phyloP scores from a whole-genome alignment of 2,888 invertebrate species.

The Callimorpha dominula region DNA sequence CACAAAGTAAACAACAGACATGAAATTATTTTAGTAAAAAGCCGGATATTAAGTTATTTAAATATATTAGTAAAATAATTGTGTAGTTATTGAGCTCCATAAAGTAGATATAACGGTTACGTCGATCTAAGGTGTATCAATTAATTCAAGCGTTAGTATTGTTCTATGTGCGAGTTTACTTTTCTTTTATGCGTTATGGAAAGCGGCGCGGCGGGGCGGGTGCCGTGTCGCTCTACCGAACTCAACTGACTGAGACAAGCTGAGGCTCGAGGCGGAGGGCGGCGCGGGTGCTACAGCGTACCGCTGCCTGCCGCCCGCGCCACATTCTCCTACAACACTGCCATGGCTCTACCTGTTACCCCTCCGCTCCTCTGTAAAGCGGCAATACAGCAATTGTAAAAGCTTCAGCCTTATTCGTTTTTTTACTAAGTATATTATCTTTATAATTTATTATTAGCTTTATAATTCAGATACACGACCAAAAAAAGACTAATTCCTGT shows the following conservation, averaged over 20 bases:
- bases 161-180: constrained; percentile 36
- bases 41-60: constrained; percentile 23
- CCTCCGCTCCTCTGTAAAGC: neutral
- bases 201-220: constrained; percentile 32
- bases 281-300: constrained; percentile 19
- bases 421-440: no score
- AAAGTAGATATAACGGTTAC: constrained; percentile 8
- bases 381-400: neutral
- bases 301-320: constrained; percentile 23
- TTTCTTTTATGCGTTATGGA: constrained; percentile 29
- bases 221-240: constrained; percentile 44
- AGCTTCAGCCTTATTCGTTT: neutral
- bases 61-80: constrained; percentile 16
- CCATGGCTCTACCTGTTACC: neutral
- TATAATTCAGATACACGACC: no score
- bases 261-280: constrained; percentile 19
- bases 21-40: constrained; percentile 27
- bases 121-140: constrained; percentile 19
- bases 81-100: constrained; percentile 13
- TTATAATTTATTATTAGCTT: no score
- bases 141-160: constrained; percentile 27
- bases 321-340: constrained; percentile 17
- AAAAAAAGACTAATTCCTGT: no score
- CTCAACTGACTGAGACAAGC: constrained; percentile 42
- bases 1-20: constrained; percentile 22